Conservation (phyloP, 1,140 invertebrate species). For the Ceratitis capitata region DNA sequence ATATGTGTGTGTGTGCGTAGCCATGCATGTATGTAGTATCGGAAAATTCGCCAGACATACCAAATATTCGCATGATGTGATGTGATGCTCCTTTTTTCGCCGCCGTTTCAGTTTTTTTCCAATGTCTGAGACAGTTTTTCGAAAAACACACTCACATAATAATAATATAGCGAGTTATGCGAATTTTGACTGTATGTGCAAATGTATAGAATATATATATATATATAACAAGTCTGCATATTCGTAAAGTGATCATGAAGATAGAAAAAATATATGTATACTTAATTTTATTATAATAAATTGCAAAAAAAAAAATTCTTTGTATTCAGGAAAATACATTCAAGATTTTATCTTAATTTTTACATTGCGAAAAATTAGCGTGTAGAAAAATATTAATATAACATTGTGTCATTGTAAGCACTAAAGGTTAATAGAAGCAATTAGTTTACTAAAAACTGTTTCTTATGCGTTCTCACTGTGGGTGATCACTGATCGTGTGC, state of each 20-base stretch:
- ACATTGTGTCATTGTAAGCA: too few species aligned
- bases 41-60: conserved; percentile 30
- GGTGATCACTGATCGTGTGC: too few species aligned
- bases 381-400: too few species aligned
- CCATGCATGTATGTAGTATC: background rate
- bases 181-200: background rate
- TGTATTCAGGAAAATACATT: too few species aligned
- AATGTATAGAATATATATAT: background rate
- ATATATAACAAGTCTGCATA: background rate
- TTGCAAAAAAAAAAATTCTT: background rate
- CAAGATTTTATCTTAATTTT: too few species aligned
- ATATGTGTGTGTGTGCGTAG: background rate
- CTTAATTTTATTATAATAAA: background rate
- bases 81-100: background rate
- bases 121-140: conserved; percentile 21
- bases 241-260: background rate
- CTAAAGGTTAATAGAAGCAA: too few species aligned
- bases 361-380: too few species aligned
- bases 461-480: too few species aligned
- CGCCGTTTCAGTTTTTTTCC: conserved; percentile 18
- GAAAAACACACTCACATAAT: background rate
- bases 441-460: too few species aligned
- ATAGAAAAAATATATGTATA: background rate
- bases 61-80: background rate
- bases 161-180: background rate